Evolutionary conservation across 1,140 invertebrate species (phyloP).

Genomic region (Gonioctena quinquepunctata): DNA sequence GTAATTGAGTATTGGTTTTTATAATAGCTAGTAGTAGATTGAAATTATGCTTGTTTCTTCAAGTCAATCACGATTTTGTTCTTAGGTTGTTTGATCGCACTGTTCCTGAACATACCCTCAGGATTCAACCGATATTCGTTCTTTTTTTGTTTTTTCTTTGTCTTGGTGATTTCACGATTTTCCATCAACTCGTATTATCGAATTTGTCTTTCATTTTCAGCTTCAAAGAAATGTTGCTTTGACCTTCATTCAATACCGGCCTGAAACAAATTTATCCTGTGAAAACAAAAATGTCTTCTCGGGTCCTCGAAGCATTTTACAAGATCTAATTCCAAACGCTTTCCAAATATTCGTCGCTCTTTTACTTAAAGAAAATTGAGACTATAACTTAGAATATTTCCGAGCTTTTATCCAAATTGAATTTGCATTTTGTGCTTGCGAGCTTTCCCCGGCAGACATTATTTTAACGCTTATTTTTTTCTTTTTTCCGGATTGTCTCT

Average conservation of each 20-base stretch:
- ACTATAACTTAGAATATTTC: not conserved
- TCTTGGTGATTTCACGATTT: too few species aligned
- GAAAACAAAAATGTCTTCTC: not conserved
- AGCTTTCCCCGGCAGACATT: not conserved
- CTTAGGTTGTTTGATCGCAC: too few species aligned
- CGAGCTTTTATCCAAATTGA: conserved; percentile 13
- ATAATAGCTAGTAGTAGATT: too few species aligned
- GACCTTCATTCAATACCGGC: not conserved
- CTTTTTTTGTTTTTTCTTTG: too few species aligned
- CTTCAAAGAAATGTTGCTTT: not conserved
- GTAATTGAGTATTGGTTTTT: too few species aligned
- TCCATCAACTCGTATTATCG: too few species aligned
- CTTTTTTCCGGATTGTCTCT: conserved; percentile 51
- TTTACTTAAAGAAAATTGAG: not conserved
- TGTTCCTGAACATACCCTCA: too few species aligned
- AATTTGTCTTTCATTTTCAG: not conserved
- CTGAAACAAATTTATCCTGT: not conserved
- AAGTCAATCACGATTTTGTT: too few species aligned
- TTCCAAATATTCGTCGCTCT: not conserved
- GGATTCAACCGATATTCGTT: too few species aligned
- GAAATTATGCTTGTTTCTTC: too few species aligned
- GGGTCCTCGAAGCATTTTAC: not conserved
- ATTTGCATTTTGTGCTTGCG: conserved; percentile 3
- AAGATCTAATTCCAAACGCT: conserved; percentile 4
- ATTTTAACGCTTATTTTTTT: conserved; percentile 31